Base-by-base conservation (phyloP, 2,797 vertebrate genomes). In the Melanotaenia nigrans region DNA sequence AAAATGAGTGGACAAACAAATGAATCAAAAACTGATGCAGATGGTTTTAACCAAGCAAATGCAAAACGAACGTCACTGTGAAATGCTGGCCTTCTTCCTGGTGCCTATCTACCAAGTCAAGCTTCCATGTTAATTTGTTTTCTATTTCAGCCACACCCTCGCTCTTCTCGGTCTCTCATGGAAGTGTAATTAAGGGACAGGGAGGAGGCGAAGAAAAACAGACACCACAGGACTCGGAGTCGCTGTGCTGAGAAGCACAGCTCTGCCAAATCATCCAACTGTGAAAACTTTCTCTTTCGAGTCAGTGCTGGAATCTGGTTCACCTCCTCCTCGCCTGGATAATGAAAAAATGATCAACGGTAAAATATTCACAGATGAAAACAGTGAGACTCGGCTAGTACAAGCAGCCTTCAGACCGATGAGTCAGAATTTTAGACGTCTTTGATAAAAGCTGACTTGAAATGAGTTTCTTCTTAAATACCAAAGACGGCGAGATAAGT, bases 201-300 rank as follows among this genome's bases (percentile, higher is more conserved):
- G 60, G 69, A 82, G 76, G 76, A 79, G 62, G 63, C 32, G 51
- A 30, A 77, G 65, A 72, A 76, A 78, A 81, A 74, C 69, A 72
- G 58, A 78, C 66, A 77, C 69, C 72, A 32, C 81, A 82, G 70
- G 62, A 79, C 63, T 85, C 72, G n/a, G 64, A 87, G 75, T 57
- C 70, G 54, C 72, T 79, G 33, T 76, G 69, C 30, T 75, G 73
- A 82, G 70, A 83, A 73, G 51, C 24, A 71, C 38, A 2, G 54
- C 81, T 70, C 87, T 80, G 86, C 73, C 83, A 79, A 90, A 78
- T 81, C 84, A 84, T 64, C 78, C 77, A 64, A 77, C 80, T 85
- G 86, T 87, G 87, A 92, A 90, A 90, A 90, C 70, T 68, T 81
- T 88, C 53, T 80, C 87, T 76, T 87, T 76, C 68, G 83, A 89